Percentiles rank a stretch among this genome's conserved stretches.
These are phyloP conservation scores for Garrulus glandarius DNA, from an alignment of 2,797 vertebrate genomes.

Conservation along the genomic window DNA sequence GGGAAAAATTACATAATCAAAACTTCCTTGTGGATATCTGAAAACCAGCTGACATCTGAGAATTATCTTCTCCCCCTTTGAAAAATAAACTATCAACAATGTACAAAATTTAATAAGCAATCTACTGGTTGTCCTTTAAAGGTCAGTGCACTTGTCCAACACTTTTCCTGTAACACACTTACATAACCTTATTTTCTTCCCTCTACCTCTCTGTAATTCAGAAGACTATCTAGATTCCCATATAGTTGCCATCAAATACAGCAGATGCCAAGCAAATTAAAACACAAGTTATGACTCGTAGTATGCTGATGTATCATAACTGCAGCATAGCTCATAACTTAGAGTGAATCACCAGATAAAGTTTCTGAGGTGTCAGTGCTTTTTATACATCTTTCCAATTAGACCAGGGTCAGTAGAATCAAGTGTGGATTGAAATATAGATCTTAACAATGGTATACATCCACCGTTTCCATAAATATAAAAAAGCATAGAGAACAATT, in stretches of 20 bases:
- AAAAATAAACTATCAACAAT: not conserved
- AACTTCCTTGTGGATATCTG: not conserved
- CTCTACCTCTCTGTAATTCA: conserved; percentile 53
- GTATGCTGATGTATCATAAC: conserved; percentile 63
- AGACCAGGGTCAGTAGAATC: not conserved
- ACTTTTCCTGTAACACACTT: conserved; percentile 18
- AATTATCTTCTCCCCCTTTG: not conserved
- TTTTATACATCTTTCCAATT: not conserved
- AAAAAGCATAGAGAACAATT: not conserved
- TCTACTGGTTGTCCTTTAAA: not conserved
- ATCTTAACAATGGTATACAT: not conserved
- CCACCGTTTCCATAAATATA: not conserved
- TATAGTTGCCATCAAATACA: conserved; percentile 66
- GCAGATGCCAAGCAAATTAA: conserved; percentile 73
- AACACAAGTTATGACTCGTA: conserved; percentile 71
- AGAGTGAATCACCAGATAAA: conserved; percentile 51
- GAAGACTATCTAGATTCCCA: conserved; percentile 60
- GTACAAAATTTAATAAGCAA: not conserved
- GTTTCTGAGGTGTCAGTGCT: conserved; percentile 18
- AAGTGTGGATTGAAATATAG: not conserved
- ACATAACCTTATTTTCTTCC: conserved; percentile 43
- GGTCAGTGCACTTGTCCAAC: conserved; percentile 14
- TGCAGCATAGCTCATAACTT: conserved; percentile 38
- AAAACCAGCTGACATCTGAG: not conserved
- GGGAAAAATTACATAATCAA: not conserved